Percentiles rank a stretch among this genome's conserved stretches.
phyloP scores from a whole-genome alignment of 23 tunicate species.

The Botrylloides violaceus region DNA sequence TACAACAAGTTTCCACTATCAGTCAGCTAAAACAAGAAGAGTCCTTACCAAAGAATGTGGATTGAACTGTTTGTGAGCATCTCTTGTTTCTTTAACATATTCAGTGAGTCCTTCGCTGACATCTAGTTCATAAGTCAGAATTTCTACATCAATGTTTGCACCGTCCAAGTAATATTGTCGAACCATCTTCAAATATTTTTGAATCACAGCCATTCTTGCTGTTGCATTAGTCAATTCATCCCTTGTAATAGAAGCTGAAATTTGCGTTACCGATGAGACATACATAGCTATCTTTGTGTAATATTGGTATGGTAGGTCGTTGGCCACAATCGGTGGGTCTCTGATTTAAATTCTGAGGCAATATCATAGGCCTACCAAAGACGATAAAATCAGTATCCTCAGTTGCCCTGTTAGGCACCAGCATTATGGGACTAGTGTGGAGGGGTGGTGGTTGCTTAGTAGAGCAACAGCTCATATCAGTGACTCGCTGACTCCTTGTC shows the following conservation, averaged over 20 bases:
- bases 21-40: too few species aligned
- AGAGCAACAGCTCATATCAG: too few species aligned
- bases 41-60: conserved; percentile 22
- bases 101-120: conserved; percentile 4
- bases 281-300: not conserved
- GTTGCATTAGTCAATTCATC: conserved; percentile 17
- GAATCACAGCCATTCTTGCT: conserved; percentile 3
- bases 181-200: not conserved
- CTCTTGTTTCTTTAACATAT: conserved; percentile 6
- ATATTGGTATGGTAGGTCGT: not conserved
- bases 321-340: not conserved
- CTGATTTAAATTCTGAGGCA: not conserved
- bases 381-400: not conserved
- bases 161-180: conserved; percentile 10
- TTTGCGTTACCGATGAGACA: not conserved
- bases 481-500: too few species aligned
- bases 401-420: too few species aligned
- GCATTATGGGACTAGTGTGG: too few species aligned
- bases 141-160: conserved; percentile 17
- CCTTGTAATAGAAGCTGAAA: conserved; percentile 15
- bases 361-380: not conserved
- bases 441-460: too few species aligned
- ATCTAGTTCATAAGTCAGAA: conserved; percentile 4
- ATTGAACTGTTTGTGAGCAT: not conserved
- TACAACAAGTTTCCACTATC: too few species aligned